Base-by-base conservation (phyloP, 2,888 invertebrate species). In the Crossocerus cetratus region DNA sequence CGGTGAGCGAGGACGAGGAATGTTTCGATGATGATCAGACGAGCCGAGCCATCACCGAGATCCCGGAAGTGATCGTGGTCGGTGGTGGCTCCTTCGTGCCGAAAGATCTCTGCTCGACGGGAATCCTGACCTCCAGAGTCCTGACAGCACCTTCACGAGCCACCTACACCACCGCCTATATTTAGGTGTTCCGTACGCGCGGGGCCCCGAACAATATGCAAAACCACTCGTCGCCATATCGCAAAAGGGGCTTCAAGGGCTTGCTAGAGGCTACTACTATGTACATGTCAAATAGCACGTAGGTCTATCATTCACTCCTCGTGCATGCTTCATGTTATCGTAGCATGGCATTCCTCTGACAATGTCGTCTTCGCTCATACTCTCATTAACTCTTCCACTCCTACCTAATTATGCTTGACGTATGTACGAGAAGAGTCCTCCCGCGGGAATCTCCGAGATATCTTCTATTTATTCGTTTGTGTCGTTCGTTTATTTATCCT, bases 81-180 rank as follows among this genome's bases (percentile, higher is more conserved):
- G 85, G 83, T 53, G 86, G 87, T 73, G 83, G 83, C 65, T 83
- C 84, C 58, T 80, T 86, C 76, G 81, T 83, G 70, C 82, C 84
- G 76, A 87, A 85, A 85, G 85, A 88, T 81, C 82, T 85, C 80
- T 86, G 87, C 83, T 86, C 87, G 84, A 84, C 84, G 82, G 82
- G 85, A 78, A 84, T 87, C 85, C 86, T 86, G 76, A 87, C 85
- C 61, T 86, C 88, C 86, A 88, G 85, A 86, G 84, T 85, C 88
- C 86, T 86, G 78, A 88, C 86, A 79, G 86, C 87, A 83, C 84
- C 87, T 78, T 87, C 86, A 83, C 88, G 89, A 77, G 84, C 89
- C 76, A 89, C 87, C 83, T 90, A 89, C 84, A 89, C 89, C 85
- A 89, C 90, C 76, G 87, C 88, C 85, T 90, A 89, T 82, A 89